Conservation (phyloP, 2,113 vertebrate genomes). For the Eleginops maclovinus region DNA sequence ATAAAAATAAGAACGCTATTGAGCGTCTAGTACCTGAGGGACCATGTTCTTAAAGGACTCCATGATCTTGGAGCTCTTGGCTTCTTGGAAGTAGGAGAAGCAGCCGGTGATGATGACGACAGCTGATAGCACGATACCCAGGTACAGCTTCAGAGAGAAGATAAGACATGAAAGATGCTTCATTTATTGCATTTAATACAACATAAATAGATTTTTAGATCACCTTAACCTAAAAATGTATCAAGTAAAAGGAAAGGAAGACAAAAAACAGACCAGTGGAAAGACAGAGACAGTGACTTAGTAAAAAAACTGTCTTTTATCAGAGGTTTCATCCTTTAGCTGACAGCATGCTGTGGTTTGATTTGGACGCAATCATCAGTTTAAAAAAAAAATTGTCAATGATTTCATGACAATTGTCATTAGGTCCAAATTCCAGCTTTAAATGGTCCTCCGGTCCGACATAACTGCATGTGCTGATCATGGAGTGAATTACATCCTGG, state of each 20-base stretch:
- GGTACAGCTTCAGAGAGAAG: constrained; percentile 83
- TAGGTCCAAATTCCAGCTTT: not conserved
- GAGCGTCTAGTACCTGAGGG: constrained; percentile 85
- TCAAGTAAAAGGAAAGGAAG: not conserved
- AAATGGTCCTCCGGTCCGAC: not conserved
- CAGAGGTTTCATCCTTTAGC: not conserved
- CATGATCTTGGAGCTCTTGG: constrained; percentile 96
- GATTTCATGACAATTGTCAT: constrained; percentile 15
- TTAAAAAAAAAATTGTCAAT: too few relatives aligned
- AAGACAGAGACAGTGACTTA: not conserved
- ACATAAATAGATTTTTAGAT: not conserved
- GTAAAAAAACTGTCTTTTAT: constrained; percentile 10
- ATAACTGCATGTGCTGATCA: not conserved
- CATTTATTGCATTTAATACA: not conserved
- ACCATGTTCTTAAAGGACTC: constrained; percentile 97
- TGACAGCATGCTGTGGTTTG: constrained; percentile 4
- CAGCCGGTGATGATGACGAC: constrained; percentile 94
- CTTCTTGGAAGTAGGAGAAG: constrained; percentile 95
- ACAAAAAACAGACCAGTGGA: not conserved
- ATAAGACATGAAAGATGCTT: not conserved
- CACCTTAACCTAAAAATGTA: constrained; percentile 36
- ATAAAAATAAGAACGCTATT: not conserved
- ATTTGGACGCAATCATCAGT: not conserved
- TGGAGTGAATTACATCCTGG: constrained; percentile 8
- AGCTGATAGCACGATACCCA: constrained; percentile 91